These are phyloP conservation scores for Dasyurus viverrinus DNA, from an alignment of 2,113 vertebrate genomes.

Conservation along the genomic window DNA sequence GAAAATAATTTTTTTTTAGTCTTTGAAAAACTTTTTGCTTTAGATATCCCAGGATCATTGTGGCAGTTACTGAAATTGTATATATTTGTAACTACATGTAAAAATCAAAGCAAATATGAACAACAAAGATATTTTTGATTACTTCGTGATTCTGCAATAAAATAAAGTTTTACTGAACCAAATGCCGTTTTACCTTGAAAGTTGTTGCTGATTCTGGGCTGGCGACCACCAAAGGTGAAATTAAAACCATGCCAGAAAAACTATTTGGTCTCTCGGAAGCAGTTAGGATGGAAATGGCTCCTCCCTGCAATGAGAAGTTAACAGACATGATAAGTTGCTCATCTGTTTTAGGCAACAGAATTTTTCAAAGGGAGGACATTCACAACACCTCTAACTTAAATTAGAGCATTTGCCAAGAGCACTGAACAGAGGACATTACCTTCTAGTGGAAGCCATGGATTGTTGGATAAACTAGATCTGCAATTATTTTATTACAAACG, in stretches of 20 bases:
- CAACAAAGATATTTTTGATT: fast-evolving
- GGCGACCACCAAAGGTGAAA: slow-evolving; percentile 93
- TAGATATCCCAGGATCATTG: fast-evolving
- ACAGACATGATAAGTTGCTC: slow-evolving; percentile 5
- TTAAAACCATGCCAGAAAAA: slow-evolving; percentile 93
- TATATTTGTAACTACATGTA: background rate
- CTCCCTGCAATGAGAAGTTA: slow-evolving; percentile 87
- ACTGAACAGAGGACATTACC: background rate
- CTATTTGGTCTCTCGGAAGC: slow-evolving; percentile 90
- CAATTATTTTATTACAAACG: slow-evolving; percentile 33
- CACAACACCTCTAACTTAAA: fast-evolving
- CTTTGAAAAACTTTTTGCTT: background rate
- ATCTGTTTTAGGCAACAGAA: background rate
- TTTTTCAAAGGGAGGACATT: fast-evolving
- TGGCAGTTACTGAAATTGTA: background rate
- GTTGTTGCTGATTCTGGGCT: slow-evolving; percentile 94
- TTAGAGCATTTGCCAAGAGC: background rate
- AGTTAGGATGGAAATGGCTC: slow-evolving; percentile 93
- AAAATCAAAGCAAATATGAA: background rate
- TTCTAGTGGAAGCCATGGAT: background rate
- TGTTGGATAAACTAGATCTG: slow-evolving; percentile 52
- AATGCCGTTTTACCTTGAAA: slow-evolving; percentile 89
- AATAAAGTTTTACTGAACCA: background rate
- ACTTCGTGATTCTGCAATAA: fast-evolving
- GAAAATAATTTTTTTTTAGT: background rate